Evolutionary conservation across 2,888 invertebrate species (phyloP).

Genomic region (Gasteruption jaculator): DNA sequence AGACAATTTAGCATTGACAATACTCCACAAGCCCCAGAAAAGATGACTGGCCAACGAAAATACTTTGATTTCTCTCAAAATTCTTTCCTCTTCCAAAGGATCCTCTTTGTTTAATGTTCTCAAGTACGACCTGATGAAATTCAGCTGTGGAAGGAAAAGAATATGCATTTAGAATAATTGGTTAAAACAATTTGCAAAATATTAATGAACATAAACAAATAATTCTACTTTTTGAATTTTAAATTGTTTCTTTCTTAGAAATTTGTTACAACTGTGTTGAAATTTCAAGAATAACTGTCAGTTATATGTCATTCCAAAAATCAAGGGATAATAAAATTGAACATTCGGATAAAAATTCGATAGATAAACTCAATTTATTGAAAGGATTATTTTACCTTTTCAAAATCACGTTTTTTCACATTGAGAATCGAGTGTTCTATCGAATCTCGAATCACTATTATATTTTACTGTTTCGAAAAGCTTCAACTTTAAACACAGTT

Average conservation of each 20-base stretch:
- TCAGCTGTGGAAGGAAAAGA: slow-evolving; percentile 41
- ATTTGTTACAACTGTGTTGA: no score
- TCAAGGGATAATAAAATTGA: no score
- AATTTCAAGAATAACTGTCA: neutral
- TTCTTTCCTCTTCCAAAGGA: slow-evolving; percentile 56
- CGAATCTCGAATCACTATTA: no score
- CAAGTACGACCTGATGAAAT: slow-evolving; percentile 51
- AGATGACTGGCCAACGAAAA: slow-evolving; percentile 87
- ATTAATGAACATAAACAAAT: slow-evolving; percentile 16
- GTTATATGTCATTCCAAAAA: neutral
- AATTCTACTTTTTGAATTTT: slow-evolving; percentile 11
- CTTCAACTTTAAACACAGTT: no score
- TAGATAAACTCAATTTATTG: no score
- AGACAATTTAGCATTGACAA: slow-evolving; percentile 82
- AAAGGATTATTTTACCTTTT: no score
- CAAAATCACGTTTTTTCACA: no score
- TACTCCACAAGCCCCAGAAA: slow-evolving; percentile 91
- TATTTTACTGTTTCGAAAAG: no score
- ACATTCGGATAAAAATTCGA: no score
- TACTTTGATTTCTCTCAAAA: slow-evolving; percentile 74
- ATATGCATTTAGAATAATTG: slow-evolving; percentile 5
- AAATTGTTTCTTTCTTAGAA: slow-evolving; percentile 4
- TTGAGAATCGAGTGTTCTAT: no score
- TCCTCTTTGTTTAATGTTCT: slow-evolving; percentile 49
- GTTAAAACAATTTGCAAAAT: neutral